Percentiles rank a stretch among this genome's conserved stretches.
Evolutionary conservation across 1,140 invertebrate genomes (phyloP).

Genomic region (Euwallacea similis): DNA sequence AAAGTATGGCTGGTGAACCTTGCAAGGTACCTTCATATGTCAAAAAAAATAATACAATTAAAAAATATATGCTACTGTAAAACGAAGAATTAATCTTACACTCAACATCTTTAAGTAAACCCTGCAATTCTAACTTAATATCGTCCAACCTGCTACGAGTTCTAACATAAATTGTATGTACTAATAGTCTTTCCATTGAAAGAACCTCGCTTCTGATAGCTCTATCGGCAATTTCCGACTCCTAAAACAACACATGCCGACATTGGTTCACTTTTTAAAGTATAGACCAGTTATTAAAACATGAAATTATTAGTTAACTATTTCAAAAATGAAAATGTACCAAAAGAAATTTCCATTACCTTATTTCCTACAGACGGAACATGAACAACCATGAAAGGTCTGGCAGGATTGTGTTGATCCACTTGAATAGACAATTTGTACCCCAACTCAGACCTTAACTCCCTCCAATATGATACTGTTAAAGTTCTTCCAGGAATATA

Average conservation of each 20-base stretch:
- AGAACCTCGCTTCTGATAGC: slow-evolving; percentile 84
- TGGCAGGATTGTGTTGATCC: slow-evolving; percentile 77
- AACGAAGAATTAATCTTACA: slow-evolving; percentile 57
- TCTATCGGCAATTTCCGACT: slow-evolving; percentile 75
- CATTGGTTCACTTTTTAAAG: too few species aligned
- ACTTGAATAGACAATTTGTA: slow-evolving; percentile 89
- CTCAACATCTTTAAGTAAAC: slow-evolving; percentile 72
- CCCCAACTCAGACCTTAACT: slow-evolving; percentile 80
- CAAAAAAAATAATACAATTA: slow-evolving; percentile 1
- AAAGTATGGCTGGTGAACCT: slow-evolving; percentile 88
- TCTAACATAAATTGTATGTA: slow-evolving; percentile 95
- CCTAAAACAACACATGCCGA: slow-evolving; percentile 48
- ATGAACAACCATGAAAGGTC: slow-evolving; percentile 84
- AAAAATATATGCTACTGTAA: background rate
- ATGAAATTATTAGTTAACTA: too few species aligned
- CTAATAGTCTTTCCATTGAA: slow-evolving; percentile 92
- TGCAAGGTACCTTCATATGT: slow-evolving; percentile 61
- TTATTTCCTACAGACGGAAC: slow-evolving; percentile 73
- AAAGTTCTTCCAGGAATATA: slow-evolving; percentile 87
- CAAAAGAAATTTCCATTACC: slow-evolving; percentile 35
- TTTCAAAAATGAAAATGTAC: background rate
- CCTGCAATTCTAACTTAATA: slow-evolving; percentile 78
- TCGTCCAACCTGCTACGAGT: slow-evolving; percentile 80
- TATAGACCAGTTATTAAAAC: too few species aligned
- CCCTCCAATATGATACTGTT: slow-evolving; percentile 92